Base-by-base conservation (phyloP, 2,888 invertebrate species). In the Tetanocera ferruginea region DNA sequence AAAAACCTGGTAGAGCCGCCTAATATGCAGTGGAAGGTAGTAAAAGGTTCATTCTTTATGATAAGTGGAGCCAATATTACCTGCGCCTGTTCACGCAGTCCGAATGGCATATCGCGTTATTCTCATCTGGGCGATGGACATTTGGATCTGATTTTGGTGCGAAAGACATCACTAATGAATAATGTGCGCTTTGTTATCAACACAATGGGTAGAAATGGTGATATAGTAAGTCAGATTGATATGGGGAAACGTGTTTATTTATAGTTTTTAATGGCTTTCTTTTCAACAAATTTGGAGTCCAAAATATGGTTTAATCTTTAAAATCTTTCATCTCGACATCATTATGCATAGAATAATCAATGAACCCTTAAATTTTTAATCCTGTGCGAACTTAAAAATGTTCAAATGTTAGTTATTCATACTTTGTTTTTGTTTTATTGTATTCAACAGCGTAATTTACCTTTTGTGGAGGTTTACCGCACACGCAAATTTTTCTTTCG, bases 71-170 rank as follows among this genome's bases (percentile, higher is more conserved):
- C 95, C 28, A 94, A 95, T 85, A 93, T 95, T 67, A 94, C 94
- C 57, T 96, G 96, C 86, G 93, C 94, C 34, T 95, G 95, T 87
- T 91, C 92, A 23, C 91, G 94, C 80, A 93, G 93, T 84, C 95
- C 95, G 0, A 92, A 93, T 85, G 96, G 96, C 66, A 93, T 95
- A 83, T 94, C 95, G 64, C 95, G 95, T 1, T 93, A 92, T 84
- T 93, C 94, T 87, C 96, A 96, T 88, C 90, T 95, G 55, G 95
- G 95, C 0, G 95, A 96, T 88, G 96, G 96, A 37, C 94, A 93
- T 86, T 91, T 95, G 78, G 95, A 96, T 89, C 91, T 96, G 81
- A 93, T 96, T 80, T 88, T 96, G 57, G 93, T 96, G 52, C 92
- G 92, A 64, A 93, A 94, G 85, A 94, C 95, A 25, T 93, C 94